Evolutionary conservation across 2,113 vertebrate genomes (phyloP).

Genomic region (Leptocoma aspasia): DNA sequence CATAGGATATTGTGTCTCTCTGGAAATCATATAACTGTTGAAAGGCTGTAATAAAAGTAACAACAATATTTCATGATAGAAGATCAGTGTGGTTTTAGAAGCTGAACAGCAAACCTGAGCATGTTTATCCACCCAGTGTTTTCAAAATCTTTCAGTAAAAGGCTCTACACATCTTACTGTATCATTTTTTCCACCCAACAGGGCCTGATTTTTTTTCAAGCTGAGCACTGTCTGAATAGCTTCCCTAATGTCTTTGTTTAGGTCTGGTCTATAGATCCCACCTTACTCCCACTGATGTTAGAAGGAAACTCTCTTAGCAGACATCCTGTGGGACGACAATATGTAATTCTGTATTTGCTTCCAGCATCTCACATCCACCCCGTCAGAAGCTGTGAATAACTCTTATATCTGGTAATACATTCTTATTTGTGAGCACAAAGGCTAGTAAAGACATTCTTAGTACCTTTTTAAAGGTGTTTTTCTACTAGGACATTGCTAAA

Average conservation of each 20-base stretch:
- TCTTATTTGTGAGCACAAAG: background rate
- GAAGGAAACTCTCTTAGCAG: slow-evolving; percentile 3
- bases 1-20: background rate
- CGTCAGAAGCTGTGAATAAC: background rate
- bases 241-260: slow-evolving; percentile 23
- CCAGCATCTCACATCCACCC: background rate
- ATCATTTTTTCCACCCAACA: background rate
- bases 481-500: background rate
- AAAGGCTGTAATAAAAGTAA: background rate
- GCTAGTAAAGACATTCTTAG: background rate
- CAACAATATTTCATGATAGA: background rate
- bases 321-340: background rate
- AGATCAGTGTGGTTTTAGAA: background rate
- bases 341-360: background rate
- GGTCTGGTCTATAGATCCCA: background rate
- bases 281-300: background rate
- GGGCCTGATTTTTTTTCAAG: background rate
- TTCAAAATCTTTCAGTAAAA: background rate
- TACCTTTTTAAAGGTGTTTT: background rate
- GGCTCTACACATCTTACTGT: background rate
- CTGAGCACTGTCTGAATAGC: slow-evolving; percentile 21
- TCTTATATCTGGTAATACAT: background rate
- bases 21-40: background rate
- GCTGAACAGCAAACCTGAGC: background rate
- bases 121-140: background rate